phyloP scores from a whole-genome alignment of 1,140 invertebrate genomes.

The Aplysia californica region DNA sequence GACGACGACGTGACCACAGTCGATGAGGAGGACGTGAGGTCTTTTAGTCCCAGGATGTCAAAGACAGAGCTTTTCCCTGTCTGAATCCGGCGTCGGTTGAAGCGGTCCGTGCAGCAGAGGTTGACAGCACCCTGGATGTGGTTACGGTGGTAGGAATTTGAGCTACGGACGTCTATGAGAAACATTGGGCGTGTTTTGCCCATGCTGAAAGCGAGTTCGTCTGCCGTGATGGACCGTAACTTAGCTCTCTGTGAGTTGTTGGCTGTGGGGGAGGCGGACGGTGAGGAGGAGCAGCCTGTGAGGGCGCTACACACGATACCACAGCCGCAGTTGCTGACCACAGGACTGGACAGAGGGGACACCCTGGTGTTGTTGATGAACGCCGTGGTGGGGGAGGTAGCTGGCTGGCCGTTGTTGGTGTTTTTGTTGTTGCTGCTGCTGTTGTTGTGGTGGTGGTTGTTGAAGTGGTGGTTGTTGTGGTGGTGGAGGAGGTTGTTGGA shows the following conservation, averaged over 20 bases:
- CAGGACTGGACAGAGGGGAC: conserved; percentile 11
- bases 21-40: conserved; percentile 37
- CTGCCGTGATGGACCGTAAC: conserved; percentile 44
- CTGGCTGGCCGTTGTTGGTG: too few relatives aligned
- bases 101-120: conserved; percentile 80
- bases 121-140: conserved; percentile 81
- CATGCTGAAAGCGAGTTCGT: conserved; percentile 50
- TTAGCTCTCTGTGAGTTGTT: conserved; percentile 22
- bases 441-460: not conserved
- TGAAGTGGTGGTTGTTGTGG: not conserved
- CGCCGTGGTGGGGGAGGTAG: conserved; percentile 21
- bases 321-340: conserved; percentile 21
- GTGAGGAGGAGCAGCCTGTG: conserved; percentile 6
- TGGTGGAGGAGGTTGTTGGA: not conserved
- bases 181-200: conserved; percentile 67
- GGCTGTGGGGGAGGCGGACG: conserved; percentile 36
- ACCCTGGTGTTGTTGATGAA: conserved; percentile 16
- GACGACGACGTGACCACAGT: conserved; percentile 67
- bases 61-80: conserved; percentile 76
- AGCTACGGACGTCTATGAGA: conserved; percentile 79
- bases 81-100: conserved; percentile 78
- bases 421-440: not conserved
- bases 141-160: conserved; percentile 78
- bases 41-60: conserved; percentile 75
- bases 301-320: conserved; percentile 20